phyloP scores from a whole-genome alignment of 1,140 invertebrate genomes.

The Bicyclus anynana region DNA sequence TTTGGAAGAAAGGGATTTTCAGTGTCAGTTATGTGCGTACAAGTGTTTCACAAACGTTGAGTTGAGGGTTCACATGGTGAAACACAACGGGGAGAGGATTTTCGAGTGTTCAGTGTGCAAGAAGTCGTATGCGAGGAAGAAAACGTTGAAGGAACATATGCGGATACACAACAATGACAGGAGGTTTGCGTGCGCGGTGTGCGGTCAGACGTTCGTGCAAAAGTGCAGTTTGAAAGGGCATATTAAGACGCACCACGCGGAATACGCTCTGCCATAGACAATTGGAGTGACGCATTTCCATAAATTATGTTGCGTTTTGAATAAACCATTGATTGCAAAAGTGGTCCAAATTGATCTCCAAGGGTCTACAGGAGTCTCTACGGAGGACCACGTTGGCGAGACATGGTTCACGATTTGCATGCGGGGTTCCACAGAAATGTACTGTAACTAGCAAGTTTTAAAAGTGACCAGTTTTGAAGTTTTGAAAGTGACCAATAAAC shows the following conservation, averaged over 20 bases:
- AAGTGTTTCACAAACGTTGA: slow-evolving; percentile 66
- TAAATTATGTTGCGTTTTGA: no score
- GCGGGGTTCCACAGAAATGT: no score
- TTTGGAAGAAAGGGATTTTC: slow-evolving; percentile 61
- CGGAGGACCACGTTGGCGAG: no score
- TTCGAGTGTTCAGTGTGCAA: slow-evolving; percentile 79
- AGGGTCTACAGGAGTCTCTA: no score
- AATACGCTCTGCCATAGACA: slow-evolving; percentile 18
- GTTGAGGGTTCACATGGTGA: slow-evolving; percentile 80
- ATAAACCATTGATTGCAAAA: no score
- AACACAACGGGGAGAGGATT: slow-evolving; percentile 80
- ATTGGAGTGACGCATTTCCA: no score
- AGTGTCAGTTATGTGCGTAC: slow-evolving; percentile 34
- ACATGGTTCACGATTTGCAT: no score
- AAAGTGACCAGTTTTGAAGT: no score
- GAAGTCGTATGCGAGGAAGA: slow-evolving; percentile 81
- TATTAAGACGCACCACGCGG: slow-evolving; percentile 48
- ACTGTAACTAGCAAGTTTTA: no score
- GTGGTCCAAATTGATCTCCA: no score
- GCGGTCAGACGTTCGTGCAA: slow-evolving; percentile 75
- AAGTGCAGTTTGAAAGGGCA: slow-evolving; percentile 64
- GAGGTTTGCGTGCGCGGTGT: slow-evolving; percentile 70
- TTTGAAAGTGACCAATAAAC: no score
- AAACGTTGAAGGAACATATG: slow-evolving; percentile 83
- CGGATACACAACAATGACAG: slow-evolving; percentile 80